phyloP scores from a whole-genome alignment of 2,888 invertebrate genomes.

The Mesochorus sp. region DNA sequence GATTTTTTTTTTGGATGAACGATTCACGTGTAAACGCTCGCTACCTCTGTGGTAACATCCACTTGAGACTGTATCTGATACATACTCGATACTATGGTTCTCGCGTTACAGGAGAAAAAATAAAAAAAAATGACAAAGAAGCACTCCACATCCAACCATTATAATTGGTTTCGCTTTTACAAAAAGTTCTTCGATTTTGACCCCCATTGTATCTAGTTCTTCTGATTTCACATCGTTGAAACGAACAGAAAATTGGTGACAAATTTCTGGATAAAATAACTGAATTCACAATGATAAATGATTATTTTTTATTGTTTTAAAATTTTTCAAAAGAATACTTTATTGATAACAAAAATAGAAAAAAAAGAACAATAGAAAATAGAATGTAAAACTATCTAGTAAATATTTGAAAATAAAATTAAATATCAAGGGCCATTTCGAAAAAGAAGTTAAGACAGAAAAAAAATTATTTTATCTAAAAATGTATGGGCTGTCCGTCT shows the following conservation, averaged over 20 bases:
- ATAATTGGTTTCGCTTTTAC: neutral
- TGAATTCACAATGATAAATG: neutral
- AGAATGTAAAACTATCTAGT: neutral
- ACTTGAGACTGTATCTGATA: neutral
- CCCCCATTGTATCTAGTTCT: no score
- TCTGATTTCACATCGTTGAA: neutral
- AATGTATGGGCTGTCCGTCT: neutral
- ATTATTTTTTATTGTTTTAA: neutral
- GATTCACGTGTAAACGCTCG: neutral
- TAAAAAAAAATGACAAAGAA: constrained; percentile 28
- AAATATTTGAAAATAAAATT: constrained; percentile 25
- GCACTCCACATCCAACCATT: constrained; percentile 11
- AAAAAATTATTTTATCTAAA: constrained; percentile 28
- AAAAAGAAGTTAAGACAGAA: constrained; percentile 5
- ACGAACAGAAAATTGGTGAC: neutral
- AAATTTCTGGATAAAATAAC: neutral
- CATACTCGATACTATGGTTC: constrained; percentile 3
- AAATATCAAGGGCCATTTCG: neutral
- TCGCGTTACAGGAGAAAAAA: constrained; percentile 22
- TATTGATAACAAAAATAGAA: neutral
- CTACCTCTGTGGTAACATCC: constrained; percentile 1
- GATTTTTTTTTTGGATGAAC: neutral
- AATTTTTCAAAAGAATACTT: neutral
- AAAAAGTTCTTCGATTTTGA: neutral
- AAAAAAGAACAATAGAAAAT: neutral